Base-by-base conservation (phyloP, 2,888 invertebrate species). In the Marronus borbonicus region DNA sequence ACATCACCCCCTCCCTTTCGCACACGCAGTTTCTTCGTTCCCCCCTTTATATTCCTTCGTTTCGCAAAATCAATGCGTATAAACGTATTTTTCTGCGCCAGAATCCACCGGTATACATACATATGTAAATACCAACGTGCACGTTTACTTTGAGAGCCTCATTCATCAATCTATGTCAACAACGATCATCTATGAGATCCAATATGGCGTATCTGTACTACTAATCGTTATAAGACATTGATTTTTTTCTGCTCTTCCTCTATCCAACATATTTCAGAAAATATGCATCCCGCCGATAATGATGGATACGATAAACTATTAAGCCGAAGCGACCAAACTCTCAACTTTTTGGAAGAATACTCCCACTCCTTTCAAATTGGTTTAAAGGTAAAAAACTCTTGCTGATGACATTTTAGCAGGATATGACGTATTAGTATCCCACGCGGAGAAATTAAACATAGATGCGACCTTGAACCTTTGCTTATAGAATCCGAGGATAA, bases 161-260 rank as follows among this genome's bases (percentile, higher is more conserved):
- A 83, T 84, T 84, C 85, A 86, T 86, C 86, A 86, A 86, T 86
- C 86, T 83, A 82, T 83, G 85, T 86, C 86, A 84, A 76, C 80
- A 80, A 80, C 80, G 84, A 85, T 84, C 83, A 82, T 82, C 84
- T 84, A 85, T 85, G 85, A 85, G 85, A 85, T 84, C 84, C 84
- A 85, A 85, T 85, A 85, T 84, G 85, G 84, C 85, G 85, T 84
- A 84, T 85, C 86, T 84, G 84, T 84, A 85, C 81, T 82, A 82
- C 84, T 85, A 85, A 86, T 85, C 84, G 84, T 83, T 84, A 84
- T 84, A 82, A 84, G 83, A 84, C 85, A 86, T 85, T 84, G 84
- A 84, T 85, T 84, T 84, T 84, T 84, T 80, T 31, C 31, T 12
- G 12, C 10, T 44, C 82, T 82, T 17, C 64, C 20, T 50, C 65